Conservation (phyloP, 2,888 invertebrate genomes). For the Brachypterus glaber region DNA sequence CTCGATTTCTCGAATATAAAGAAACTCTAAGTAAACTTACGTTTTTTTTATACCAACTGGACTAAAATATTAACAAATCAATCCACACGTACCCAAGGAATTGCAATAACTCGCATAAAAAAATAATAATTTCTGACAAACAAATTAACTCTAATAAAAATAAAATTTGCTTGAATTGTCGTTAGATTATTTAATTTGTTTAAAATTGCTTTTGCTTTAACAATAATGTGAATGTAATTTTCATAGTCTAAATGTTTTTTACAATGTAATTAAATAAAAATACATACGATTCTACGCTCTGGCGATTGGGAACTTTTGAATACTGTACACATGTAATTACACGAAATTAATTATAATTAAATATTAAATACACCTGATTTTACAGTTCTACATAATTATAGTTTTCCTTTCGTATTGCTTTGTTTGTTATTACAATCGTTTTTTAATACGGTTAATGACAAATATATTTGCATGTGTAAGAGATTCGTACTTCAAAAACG, state of each 20-base stretch:
- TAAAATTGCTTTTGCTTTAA: slow-evolving; percentile 16
- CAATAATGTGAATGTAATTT: slow-evolving; percentile 23
- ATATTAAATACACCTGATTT: slow-evolving; percentile 29
- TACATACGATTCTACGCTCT: slow-evolving; percentile 28
- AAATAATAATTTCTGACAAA: too few relatives aligned
- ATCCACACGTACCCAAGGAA: too few relatives aligned
- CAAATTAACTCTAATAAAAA: slow-evolving; percentile 4
- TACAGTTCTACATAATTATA: slow-evolving; percentile 28
- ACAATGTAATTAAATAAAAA: slow-evolving; percentile 30
- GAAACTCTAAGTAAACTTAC: too few relatives aligned
- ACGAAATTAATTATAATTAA: slow-evolving; percentile 32
- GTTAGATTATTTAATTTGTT: slow-evolving; percentile 4
- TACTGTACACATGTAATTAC: slow-evolving; percentile 26
- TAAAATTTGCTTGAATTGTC: slow-evolving; percentile 2
- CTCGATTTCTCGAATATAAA: too few relatives aligned
- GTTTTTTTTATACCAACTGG: too few relatives aligned
- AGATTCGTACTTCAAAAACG: too few relatives aligned
- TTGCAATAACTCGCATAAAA: too few relatives aligned
- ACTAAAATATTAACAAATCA: too few relatives aligned
- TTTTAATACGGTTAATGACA: too few relatives aligned
- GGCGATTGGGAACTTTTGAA: slow-evolving; percentile 27
- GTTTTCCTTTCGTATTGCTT: slow-evolving; percentile 31
- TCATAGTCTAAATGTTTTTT: slow-evolving; percentile 30
- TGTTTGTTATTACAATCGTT: slow-evolving; percentile 26
- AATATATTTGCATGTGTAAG: too few relatives aligned